phyloP scores from a whole-genome alignment of 2,797 vertebrate genomes.

The Clarias fuscus region DNA sequence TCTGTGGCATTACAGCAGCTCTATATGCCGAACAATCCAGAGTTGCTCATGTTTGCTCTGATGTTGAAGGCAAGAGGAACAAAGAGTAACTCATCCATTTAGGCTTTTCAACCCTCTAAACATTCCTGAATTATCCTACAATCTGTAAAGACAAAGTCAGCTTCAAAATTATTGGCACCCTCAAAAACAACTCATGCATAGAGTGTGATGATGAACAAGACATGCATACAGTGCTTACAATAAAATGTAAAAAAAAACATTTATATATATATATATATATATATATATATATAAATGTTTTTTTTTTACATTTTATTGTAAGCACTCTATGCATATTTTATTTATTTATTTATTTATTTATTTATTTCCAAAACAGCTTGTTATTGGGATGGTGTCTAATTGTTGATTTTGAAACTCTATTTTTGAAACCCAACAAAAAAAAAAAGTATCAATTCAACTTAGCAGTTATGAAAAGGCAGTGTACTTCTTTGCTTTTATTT shows the following conservation, averaged over 20 bases:
- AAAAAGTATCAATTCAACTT: not conserved
- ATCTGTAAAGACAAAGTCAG: not conserved
- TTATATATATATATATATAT: too few species aligned
- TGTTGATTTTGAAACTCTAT: not conserved
- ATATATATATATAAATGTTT: too few species aligned
- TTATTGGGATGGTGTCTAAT: not conserved
- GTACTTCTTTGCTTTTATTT: not conserved
- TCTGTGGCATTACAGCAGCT: constrained; percentile 16
- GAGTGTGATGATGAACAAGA: too few species aligned
- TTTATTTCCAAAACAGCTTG: not conserved
- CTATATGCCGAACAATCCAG: not conserved
- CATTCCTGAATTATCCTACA: not conserved
- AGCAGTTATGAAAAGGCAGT: not conserved
- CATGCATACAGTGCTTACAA: not conserved
- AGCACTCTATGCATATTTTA: too few species aligned
- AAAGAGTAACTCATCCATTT: not conserved
- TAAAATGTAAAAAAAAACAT: too few species aligned
- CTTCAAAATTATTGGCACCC: not conserved
- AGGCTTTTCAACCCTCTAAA: not conserved
- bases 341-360: too few species aligned
- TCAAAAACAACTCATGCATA: not conserved
- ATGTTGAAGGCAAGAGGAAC: not conserved
- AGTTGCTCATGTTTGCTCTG: constrained; percentile 15
- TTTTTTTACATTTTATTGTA: too few species aligned
- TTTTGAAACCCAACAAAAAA: too few species aligned